A percentile compares a stretch with the other conserved stretches of the same genome.
Evolutionary conservation across 2,797 vertebrate species (phyloP).

Genomic region (Darevskia nairensis): DNA sequence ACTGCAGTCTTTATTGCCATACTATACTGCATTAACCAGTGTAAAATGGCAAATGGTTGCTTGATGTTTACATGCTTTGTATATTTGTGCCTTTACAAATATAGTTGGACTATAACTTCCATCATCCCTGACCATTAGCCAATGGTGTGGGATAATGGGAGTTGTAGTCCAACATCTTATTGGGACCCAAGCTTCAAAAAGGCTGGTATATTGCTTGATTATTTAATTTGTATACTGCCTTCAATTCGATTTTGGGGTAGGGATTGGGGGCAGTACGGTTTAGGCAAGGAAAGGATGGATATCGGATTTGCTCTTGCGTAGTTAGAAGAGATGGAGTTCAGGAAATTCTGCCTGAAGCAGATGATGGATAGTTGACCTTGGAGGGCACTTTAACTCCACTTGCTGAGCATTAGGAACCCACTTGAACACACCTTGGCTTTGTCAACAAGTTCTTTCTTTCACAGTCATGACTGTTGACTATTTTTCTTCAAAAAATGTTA

Average conservation of each 20-base stretch:
- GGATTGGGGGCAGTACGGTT: too few relatives aligned
- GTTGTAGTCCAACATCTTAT: not conserved
- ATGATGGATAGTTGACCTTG: not conserved
- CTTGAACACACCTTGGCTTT: not conserved
- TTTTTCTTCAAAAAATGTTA: too few relatives aligned
- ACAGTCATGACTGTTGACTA: not conserved
- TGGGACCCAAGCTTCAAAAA: not conserved
- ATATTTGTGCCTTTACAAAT: too few relatives aligned
- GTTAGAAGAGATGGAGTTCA: not conserved
- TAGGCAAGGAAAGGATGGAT: not conserved
- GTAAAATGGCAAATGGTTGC: not conserved
- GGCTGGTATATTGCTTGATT: not conserved
- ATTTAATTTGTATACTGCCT: not conserved
- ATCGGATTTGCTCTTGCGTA: not conserved
- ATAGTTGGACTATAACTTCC: not conserved
- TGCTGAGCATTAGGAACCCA: not conserved
- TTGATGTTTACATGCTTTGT: not conserved
- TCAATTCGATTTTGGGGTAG: not conserved
- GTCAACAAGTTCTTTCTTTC: not conserved
- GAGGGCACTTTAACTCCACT: not conserved
- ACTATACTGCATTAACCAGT: not conserved
- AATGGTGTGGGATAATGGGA: not conserved
- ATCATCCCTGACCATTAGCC: not conserved
- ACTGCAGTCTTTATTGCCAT: not conserved
- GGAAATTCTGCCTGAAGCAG: not conserved